Conservation (phyloP, 2,888 invertebrate genomes). For the Lumbricus terrestris region DNA sequence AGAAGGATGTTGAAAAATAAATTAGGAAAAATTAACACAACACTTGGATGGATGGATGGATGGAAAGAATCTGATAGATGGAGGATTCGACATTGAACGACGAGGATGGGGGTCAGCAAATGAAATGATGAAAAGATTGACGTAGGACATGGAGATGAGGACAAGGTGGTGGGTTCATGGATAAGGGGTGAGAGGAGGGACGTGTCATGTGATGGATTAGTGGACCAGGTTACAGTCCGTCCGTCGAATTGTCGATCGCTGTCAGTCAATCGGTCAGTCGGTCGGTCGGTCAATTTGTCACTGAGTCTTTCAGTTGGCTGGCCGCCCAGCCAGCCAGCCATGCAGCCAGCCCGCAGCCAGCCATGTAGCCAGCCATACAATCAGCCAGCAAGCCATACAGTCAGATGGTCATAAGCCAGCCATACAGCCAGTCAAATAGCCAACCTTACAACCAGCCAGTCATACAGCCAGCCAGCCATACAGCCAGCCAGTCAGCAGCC, state of each 20-base stretch:
- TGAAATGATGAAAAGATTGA: background rate
- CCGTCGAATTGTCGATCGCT: background rate
- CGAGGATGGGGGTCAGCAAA: background rate
- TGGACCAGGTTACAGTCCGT: background rate
- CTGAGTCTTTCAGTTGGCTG: background rate
- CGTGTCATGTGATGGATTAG: background rate
- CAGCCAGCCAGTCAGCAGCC: too few relatives aligned
- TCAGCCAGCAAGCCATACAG: too few relatives aligned
- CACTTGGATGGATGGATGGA: background rate
- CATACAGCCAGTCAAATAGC: too few relatives aligned
- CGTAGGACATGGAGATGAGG: background rate
- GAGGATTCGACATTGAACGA: background rate
- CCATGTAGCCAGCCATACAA: too few relatives aligned
- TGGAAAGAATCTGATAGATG: background rate
- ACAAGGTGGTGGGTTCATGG: background rate
- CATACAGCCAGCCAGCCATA: too few relatives aligned
- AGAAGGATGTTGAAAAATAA: background rate
- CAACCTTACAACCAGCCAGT: too few relatives aligned
- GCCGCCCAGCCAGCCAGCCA: background rate
- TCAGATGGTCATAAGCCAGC: too few relatives aligned
- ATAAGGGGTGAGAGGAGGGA: background rate
- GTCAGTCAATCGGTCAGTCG: background rate
- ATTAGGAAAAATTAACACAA: background rate
- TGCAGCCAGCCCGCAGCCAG: too few relatives aligned
- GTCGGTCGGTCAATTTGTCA: background rate